Evolutionary conservation across 2,797 vertebrate genomes (phyloP).

Genomic region (Acipenser transmontanus): DNA sequence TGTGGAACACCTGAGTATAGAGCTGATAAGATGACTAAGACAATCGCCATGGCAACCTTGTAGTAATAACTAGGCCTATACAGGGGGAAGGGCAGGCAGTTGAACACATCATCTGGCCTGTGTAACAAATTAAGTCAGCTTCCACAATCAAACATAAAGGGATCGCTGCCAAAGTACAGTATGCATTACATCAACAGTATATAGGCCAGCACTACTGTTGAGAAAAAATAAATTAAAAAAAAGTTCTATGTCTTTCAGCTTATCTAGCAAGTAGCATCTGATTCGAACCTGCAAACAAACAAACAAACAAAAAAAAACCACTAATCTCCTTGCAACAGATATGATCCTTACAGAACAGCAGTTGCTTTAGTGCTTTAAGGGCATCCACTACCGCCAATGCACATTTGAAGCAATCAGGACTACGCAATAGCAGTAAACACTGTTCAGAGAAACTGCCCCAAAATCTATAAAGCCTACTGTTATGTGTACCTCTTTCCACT

Average conservation of each 20-base stretch:
- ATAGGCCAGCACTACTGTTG: constrained; percentile 13
- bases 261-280: constrained; percentile 10
- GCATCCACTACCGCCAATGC: no score
- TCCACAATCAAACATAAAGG: constrained; percentile 13
- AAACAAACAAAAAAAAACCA: constrained; percentile 49
- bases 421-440: no score
- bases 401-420: no score
- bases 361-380: constrained; percentile 48
- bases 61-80: constrained; percentile 42
- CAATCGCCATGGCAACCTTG: constrained; percentile 64
- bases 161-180: neutral
- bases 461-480: no score
- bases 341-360: constrained; percentile 34
- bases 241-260: neutral
- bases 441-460: no score
- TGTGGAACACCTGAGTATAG: constrained; percentile 63
- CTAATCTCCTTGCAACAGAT: constrained; percentile 52
- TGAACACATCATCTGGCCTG: constrained; percentile 59
- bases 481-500: no score
- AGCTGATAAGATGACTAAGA: constrained; percentile 64
- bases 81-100: constrained; percentile 50
- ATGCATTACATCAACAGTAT: constrained; percentile 1
- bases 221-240: neutral
- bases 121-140: constrained; percentile 44
- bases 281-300: constrained; percentile 34